phyloP scores from a whole-genome alignment of 2,888 invertebrate species.

The Tetragnatha montana region DNA sequence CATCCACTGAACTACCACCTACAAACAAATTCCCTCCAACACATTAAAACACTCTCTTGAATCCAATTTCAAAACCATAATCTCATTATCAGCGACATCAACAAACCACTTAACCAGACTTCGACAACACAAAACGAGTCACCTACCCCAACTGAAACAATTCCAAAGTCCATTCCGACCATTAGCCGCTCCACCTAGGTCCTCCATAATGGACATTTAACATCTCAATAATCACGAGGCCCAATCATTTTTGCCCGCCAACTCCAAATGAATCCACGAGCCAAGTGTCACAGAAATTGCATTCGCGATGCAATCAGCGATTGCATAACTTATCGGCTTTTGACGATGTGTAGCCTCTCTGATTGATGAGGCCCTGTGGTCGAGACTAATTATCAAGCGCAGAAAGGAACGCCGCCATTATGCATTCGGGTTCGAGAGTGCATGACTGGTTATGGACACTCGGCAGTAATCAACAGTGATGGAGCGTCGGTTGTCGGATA shows the following conservation, averaged over 20 bases:
- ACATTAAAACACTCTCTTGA: too few relatives aligned
- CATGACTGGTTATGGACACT: conserved; percentile 41
- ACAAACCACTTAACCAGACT: too few relatives aligned
- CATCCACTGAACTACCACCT: too few relatives aligned
- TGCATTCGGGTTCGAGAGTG: conserved; percentile 40
- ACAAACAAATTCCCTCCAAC: too few relatives aligned
- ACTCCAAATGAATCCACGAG: neutral
- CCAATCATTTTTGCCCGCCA: neutral
- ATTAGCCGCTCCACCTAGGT: neutral
- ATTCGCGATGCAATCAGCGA: conserved; percentile 30
- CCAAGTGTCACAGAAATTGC: conserved; percentile 24
- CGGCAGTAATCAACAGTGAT: conserved; percentile 25
- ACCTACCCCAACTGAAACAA: neutral
- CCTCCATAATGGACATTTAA: neutral
- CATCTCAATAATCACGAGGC: neutral
- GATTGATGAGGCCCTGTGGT: conserved; percentile 43
- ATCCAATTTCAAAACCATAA: too few relatives aligned
- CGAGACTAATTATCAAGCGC: conserved; percentile 42
- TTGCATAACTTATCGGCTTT: conserved; percentile 60
- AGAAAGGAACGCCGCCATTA: conserved; percentile 39
- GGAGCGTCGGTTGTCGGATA: conserved; percentile 15
- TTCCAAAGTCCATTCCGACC: neutral
- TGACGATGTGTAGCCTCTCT: conserved; percentile 30
- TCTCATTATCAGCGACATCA: too few relatives aligned
- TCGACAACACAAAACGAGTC: neutral